A percentile compares a stretch with the other conserved stretches of the same genome.
These are phyloP conservation scores for Trididemnum miniatum DNA, from an alignment of 23 tunicate genomes.

Conservation along the genomic window DNA sequence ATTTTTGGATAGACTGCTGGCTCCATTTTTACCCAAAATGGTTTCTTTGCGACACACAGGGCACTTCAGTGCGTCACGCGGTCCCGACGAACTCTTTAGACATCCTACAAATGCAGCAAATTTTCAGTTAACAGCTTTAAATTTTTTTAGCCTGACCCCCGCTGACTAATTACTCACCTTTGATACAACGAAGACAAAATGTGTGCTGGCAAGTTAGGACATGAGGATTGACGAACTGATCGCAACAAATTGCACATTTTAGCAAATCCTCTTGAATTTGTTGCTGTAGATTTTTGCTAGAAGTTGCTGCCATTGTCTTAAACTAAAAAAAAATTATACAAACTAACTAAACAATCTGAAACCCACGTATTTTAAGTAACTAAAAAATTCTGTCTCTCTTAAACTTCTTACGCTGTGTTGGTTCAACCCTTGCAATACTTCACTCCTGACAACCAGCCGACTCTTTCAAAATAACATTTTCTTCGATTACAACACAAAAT, in stretches of 20 bases:
- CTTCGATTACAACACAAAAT: no score
- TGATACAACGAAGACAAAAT: conserved; percentile 7
- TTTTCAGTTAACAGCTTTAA: not conserved
- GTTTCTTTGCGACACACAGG: conserved; percentile 19
- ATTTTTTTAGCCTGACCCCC: not conserved
- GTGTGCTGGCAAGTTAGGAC: conserved; percentile 14
- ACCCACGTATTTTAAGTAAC: no score
- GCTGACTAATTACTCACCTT: conserved; percentile 7
- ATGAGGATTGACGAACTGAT: conserved; percentile 2
- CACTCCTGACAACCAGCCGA: no score
- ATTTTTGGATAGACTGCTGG: not conserved
- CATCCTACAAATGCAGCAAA: not conserved
- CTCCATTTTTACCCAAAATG: not conserved
- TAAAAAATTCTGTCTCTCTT: no score
- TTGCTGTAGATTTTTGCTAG: not conserved
- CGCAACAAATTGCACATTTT: not conserved
- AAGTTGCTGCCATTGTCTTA: not conserved
- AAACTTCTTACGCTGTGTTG: no score
- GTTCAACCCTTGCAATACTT: no score
- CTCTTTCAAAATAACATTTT: no score
- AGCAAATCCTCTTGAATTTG: conserved; percentile 14
- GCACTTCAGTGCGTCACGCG: not conserved
- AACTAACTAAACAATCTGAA: not conserved
- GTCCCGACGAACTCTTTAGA: not conserved
- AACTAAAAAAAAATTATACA: not conserved